Evolutionary conservation across 2,888 invertebrate genomes (phyloP).

Genomic region (Melanostoma scalare): DNA sequence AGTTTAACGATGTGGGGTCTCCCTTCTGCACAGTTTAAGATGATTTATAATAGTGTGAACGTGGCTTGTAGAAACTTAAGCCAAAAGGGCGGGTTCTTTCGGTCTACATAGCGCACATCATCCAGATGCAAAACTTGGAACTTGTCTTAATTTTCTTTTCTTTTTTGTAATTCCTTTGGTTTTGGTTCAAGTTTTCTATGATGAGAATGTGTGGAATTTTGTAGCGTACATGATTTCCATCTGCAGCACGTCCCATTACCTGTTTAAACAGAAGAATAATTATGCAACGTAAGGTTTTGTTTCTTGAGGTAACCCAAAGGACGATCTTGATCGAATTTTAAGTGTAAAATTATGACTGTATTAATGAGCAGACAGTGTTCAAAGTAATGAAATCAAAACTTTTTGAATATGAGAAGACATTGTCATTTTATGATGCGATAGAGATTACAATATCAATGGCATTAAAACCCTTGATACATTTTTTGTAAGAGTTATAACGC

Average conservation of each 20-base stretch:
- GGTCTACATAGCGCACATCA: conserved; percentile 37
- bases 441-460: too few relatives aligned
- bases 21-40: conserved; percentile 57
- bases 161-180: neutral
- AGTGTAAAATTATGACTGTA: too few relatives aligned
- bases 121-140: conserved; percentile 44
- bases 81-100: conserved; percentile 21
- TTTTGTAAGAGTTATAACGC: too few relatives aligned
- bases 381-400: too few relatives aligned
- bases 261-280: neutral
- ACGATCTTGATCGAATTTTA: too few relatives aligned
- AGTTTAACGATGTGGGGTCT: conserved; percentile 60
- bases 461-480: too few relatives aligned
- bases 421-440: too few relatives aligned
- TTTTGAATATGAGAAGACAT: too few relatives aligned
- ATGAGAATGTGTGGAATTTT: conserved; percentile 5
- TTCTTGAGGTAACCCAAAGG: too few relatives aligned
- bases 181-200: neutral
- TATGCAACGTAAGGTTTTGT: conserved; percentile 10
- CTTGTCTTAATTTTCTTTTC: conserved; percentile 11
- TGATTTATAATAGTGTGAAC: conserved; percentile 55
- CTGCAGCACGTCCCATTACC: conserved; percentile 15
- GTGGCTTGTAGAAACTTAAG: conserved; percentile 35
- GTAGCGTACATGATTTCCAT: conserved; percentile 12
- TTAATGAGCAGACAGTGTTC: too few relatives aligned